phyloP scores from a whole-genome alignment of 1,140 invertebrate genomes.

The Zaprionus vittiger region DNA sequence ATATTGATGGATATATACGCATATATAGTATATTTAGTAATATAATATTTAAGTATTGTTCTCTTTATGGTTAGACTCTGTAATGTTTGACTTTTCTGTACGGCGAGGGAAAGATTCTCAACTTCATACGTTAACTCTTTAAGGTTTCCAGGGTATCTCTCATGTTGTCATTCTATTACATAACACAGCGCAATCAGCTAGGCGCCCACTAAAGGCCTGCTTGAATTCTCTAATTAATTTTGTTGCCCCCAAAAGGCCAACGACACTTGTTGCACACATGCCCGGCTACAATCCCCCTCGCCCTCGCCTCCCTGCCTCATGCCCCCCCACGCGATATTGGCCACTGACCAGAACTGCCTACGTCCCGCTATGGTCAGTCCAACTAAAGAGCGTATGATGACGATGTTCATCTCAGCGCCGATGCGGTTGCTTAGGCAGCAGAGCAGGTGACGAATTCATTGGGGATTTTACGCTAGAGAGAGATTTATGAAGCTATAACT shows the following conservation, averaged over 20 bases:
- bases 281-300: too few relatives aligned
- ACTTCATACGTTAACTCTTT: neutral
- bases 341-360: slow-evolving; percentile 5
- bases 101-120: too few relatives aligned
- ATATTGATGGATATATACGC: neutral
- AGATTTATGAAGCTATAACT: neutral
- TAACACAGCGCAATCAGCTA: slow-evolving; percentile 48
- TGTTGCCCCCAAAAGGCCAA: slow-evolving; percentile 66
- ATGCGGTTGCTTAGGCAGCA: neutral
- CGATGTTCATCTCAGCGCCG: neutral
- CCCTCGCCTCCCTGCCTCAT: neutral
- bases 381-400: slow-evolving; percentile 1
- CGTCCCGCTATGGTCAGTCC: slow-evolving; percentile 1
- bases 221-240: slow-evolving; percentile 50
- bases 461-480: neutral
- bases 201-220: slow-evolving; percentile 23
- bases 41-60: neutral
- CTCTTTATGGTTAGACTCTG: neutral
- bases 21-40: slow-evolving; percentile 1
- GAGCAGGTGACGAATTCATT: neutral
- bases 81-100: neutral
- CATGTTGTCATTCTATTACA: slow-evolving; percentile 34
- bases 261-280: slow-evolving; percentile 64
- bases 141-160: neutral
- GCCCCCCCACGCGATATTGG: slow-evolving; percentile 6